A percentile compares a stretch with the other conserved stretches of the same genome.
Conservation (phyloP, 35 echinoderm and acorn worm genomes). For the Anneissia japonica region DNA sequence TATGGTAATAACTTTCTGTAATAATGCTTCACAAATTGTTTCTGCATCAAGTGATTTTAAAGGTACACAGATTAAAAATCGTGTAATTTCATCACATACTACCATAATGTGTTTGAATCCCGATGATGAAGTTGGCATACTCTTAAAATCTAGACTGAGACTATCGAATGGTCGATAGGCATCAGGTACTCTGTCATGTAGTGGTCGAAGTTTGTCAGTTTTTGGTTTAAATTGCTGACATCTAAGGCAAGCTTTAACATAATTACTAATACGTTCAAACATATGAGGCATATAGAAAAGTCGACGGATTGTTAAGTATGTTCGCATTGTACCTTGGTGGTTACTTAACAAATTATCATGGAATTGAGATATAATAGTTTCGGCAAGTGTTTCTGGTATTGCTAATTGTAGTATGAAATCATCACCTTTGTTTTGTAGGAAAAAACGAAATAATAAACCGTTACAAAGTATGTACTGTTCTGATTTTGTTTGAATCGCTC, state of each 20-base stretch:
- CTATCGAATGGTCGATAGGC: slow-evolving; percentile 28
- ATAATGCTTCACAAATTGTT: slow-evolving; percentile 26
- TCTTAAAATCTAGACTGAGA: slow-evolving; percentile 40
- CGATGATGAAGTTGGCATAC: slow-evolving; percentile 25
- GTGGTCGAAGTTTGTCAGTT: slow-evolving; percentile 13
- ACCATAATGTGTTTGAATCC: slow-evolving; percentile 39
- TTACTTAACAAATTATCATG: slow-evolving; percentile 39
- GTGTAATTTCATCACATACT: slow-evolving; percentile 26
- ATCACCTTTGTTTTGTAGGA: neutral
- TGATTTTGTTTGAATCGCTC: slow-evolving; percentile 8
- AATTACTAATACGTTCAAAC: slow-evolving; percentile 25
- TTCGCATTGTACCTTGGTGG: slow-evolving; percentile 44
- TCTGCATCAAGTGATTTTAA: slow-evolving; percentile 3
- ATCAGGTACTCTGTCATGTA: slow-evolving; percentile 31
- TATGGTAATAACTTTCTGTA: slow-evolving; percentile 11
- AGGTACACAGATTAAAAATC: slow-evolving; percentile 17
- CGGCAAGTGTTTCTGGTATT: slow-evolving; percentile 15
- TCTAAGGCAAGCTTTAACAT: slow-evolving; percentile 31
- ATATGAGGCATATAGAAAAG: slow-evolving; percentile 9
- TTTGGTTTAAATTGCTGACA: slow-evolving; percentile 47
- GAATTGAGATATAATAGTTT: slow-evolving; percentile 31
- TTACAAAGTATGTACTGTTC: slow-evolving; percentile 56
- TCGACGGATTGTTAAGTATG: slow-evolving; percentile 31
- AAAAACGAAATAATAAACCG: slow-evolving; percentile 31
- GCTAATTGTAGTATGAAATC: slow-evolving; percentile 34